A percentile compares a stretch with the other conserved stretches of the same genome.
phyloP scores from a whole-genome alignment of 2,113 vertebrate genomes.

The Nyctereutes procyonoides region DNA sequence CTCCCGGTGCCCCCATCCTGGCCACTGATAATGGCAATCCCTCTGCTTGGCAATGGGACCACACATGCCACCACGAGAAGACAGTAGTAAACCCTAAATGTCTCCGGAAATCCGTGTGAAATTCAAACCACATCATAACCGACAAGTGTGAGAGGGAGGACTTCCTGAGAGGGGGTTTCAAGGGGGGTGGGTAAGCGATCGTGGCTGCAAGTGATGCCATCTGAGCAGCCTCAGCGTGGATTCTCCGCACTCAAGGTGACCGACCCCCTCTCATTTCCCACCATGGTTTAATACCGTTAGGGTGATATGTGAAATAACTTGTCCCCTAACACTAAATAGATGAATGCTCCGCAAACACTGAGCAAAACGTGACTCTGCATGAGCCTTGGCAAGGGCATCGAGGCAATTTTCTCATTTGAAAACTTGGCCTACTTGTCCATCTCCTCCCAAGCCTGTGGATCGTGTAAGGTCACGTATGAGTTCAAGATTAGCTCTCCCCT shows the following conservation, averaged over 20 bases:
- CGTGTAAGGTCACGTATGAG: not conserved
- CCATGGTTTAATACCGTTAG: not conserved
- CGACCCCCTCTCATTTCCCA: not conserved
- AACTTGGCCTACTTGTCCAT: not conserved
- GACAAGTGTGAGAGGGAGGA: not conserved
- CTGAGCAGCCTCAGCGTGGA: not conserved
- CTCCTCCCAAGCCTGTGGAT: not conserved
- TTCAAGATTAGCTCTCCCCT: too few relatives aligned
- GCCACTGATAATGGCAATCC: not conserved
- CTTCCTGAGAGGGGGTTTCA: not conserved
- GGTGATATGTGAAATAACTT: not conserved
- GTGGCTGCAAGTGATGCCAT: not conserved
- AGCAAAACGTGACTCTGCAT: not conserved
- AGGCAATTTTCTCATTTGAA: conserved; percentile 2
- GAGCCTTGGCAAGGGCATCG: not conserved
- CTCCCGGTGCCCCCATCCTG: not conserved
- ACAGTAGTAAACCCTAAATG: not conserved
- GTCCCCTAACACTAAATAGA: not conserved
- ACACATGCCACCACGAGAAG: not conserved
- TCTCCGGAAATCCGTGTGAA: not conserved
- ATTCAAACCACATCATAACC: not conserved
- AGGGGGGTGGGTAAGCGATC: not conserved
- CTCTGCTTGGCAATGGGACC: not conserved
- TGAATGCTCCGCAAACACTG: not conserved
- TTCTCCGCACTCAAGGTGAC: not conserved